Conservation (phyloP, 2,797 vertebrate species). For the Pyrocephalus nanus region DNA sequence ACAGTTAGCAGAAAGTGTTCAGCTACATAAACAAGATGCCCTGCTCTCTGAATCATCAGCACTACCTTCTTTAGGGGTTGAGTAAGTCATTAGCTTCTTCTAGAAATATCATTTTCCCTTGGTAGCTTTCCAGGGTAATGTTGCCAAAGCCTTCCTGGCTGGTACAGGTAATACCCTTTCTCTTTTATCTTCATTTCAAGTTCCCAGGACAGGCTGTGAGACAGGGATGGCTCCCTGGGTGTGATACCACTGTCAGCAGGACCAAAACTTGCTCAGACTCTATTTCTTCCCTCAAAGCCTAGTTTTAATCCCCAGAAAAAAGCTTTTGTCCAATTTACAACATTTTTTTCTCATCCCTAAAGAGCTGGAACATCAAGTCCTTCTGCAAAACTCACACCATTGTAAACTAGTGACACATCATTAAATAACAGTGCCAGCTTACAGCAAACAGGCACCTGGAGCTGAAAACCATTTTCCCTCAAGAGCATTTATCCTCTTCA, state of each 20-base stretch:
- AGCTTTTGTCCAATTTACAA: background rate
- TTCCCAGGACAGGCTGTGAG: background rate
- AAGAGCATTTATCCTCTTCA: background rate
- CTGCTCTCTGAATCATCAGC: background rate
- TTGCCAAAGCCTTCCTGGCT: slow-evolving; percentile 14
- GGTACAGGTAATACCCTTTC: slow-evolving; percentile 30
- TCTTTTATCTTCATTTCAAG: slow-evolving; percentile 29
- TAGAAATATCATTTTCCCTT: slow-evolving; percentile 25
- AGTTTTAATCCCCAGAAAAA: background rate
- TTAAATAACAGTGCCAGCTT: background rate
- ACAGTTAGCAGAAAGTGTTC: background rate
- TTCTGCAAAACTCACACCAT: background rate
- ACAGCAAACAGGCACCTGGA: background rate
- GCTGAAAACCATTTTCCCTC: background rate
- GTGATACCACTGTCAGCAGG: background rate
- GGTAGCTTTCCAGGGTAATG: background rate
- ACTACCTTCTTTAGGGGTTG: background rate
- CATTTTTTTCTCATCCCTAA: background rate
- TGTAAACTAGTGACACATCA: background rate
- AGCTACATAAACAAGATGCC: background rate
- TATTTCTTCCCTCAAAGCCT: background rate
- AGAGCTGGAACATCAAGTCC: background rate
- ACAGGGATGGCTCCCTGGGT: background rate
- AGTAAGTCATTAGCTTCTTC: background rate
- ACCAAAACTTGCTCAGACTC: background rate